Percentiles rank a stretch among this genome's conserved stretches.
Evolutionary conservation across 2,888 invertebrate genomes (phyloP).

Genomic region (Cheilosia pagana): DNA sequence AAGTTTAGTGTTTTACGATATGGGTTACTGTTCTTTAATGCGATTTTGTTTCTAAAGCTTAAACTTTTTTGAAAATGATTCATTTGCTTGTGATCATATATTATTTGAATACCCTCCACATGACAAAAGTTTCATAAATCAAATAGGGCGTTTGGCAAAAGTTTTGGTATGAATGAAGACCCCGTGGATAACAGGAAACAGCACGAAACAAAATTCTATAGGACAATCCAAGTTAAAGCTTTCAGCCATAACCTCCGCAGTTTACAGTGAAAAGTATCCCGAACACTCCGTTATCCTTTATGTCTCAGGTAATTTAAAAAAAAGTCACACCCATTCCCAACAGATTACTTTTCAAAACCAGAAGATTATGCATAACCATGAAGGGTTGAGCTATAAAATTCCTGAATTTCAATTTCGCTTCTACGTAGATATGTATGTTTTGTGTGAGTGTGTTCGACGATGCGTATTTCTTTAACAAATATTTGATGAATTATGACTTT

Average conservation of each 20-base stretch:
- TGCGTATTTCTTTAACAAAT: constrained; percentile 25
- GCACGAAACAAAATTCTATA: too few species aligned
- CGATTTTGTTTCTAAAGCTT: too few species aligned
- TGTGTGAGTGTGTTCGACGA: neutral
- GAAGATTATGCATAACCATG: constrained; percentile 11
- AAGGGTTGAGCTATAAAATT: constrained; percentile 15
- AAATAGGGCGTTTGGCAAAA: too few species aligned
- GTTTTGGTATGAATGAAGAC: too few species aligned
- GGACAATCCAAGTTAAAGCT: too few species aligned
- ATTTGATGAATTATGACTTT: constrained; percentile 24
- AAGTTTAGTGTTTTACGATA: too few species aligned
- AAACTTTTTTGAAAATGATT: too few species aligned
- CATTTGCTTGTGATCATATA: too few species aligned
- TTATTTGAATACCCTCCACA: too few species aligned
- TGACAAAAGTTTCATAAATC: too few species aligned
- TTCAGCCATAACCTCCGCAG: neutral
- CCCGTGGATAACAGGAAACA: too few species aligned
- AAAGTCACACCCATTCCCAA: constrained; percentile 20
- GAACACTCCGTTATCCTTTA: neutral
- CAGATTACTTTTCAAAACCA: neutral
- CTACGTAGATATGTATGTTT: neutral
- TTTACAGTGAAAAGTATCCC: neutral
- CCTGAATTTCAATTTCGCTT: constrained; percentile 35
- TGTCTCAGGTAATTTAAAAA: constrained; percentile 16
- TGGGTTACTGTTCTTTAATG: too few species aligned